Evolutionary conservation across 2,888 invertebrate genomes (phyloP).

Genomic region (Luffia ferchaultella): DNA sequence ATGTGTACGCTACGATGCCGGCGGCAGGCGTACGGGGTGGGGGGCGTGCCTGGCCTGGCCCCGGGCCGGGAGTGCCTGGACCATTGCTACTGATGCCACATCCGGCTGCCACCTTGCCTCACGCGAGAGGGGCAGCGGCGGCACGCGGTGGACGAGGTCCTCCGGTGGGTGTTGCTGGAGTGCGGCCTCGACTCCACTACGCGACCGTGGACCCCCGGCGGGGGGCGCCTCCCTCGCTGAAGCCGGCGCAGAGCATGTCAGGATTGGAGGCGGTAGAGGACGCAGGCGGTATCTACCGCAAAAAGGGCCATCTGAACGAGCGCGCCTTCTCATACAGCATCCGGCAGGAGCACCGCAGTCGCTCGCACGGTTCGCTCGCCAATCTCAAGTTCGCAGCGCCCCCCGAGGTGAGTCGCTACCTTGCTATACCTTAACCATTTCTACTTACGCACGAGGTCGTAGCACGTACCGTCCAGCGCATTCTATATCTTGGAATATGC

Average conservation of each 20-base stretch:
- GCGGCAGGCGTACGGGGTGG: conserved; percentile 55
- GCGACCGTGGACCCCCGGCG: conserved; percentile 71
- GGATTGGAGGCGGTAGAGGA: conserved; percentile 71
- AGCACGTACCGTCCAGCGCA: too few species aligned
- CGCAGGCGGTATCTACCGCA: conserved; percentile 80
- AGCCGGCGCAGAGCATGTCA: conserved; percentile 74
- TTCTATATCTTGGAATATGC: too few species aligned
- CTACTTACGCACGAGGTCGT: conserved; percentile 27
- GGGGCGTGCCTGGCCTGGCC: conserved; percentile 56
- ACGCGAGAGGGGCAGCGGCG: conserved; percentile 55
- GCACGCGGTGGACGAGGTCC: conserved; percentile 68
- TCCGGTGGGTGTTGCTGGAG: conserved; percentile 49
- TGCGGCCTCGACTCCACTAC: conserved; percentile 61
- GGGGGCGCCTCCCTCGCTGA: conserved; percentile 69
- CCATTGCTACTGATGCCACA: conserved; percentile 61
- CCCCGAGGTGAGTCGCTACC: conserved; percentile 50
- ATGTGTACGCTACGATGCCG: conserved; percentile 65
- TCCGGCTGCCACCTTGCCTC: conserved; percentile 51
- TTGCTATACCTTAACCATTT: conserved; percentile 7
- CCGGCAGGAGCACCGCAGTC: conserved; percentile 90
- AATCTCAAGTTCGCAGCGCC: conserved; percentile 90
- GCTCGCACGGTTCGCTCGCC: conserved; percentile 91
- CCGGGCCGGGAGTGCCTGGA: conserved; percentile 29
- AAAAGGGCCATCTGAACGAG: conserved; percentile 92
- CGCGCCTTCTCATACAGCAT: conserved; percentile 94